These are phyloP conservation scores for Psix sp. DNA, from an alignment of 1,140 invertebrate species.

Conservation along the genomic window DNA sequence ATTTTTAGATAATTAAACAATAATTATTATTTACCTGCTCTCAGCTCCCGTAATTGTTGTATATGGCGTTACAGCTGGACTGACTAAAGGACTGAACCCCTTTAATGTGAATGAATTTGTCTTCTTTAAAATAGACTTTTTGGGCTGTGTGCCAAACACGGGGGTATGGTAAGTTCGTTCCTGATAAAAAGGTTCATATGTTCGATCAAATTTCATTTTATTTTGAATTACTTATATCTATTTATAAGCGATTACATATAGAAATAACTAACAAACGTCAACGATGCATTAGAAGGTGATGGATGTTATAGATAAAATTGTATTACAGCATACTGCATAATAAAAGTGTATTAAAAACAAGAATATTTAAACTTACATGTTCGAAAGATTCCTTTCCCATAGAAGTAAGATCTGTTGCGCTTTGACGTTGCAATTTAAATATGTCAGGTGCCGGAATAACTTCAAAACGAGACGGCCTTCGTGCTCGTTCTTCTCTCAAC, in stretches of 20 bases:
- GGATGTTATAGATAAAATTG: no score
- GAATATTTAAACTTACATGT: constrained; percentile 65
- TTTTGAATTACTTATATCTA: constrained; percentile 13
- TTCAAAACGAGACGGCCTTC: constrained; percentile 84
- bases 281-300: no score
- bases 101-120: constrained; percentile 92
- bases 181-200: constrained; percentile 23
- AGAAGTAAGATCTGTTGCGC: constrained; percentile 72
- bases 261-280: constrained; percentile 3
- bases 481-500: constrained; percentile 75
- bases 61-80: constrained; percentile 85
- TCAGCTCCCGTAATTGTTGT: constrained; percentile 91
- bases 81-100: constrained; percentile 82
- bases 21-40: constrained; percentile 79
- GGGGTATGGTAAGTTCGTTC: constrained; percentile 77
- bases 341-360: no score
- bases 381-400: constrained; percentile 64
- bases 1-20: not conserved
- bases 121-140: constrained; percentile 94
- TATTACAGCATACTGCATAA: no score
- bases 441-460: constrained; percentile 83
- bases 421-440: constrained; percentile 77
- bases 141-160: constrained; percentile 81
- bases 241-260: constrained; percentile 1
- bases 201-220: constrained; percentile 34